Evolutionary conservation across 2,888 invertebrate species (phyloP), one percentile per base, ranked within the genome.

Genomic region (Xestia ashworthii): DNA sequence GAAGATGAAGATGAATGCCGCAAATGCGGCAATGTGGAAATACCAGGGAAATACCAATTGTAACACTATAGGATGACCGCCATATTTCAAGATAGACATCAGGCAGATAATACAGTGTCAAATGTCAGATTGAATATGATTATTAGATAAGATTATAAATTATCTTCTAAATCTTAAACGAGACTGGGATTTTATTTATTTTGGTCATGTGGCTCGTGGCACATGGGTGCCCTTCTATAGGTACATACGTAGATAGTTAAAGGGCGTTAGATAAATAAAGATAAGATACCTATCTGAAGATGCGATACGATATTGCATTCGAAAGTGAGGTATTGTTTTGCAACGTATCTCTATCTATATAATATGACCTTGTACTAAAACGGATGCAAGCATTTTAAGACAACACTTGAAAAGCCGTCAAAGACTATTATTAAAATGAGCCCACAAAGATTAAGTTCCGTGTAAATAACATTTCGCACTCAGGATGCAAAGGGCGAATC

Each of bases 251-350:
- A 62, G 38, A 3, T 38, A 50, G 19, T 11, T 68, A 44, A 9
- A 77, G 44, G 66, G 46, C 14, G n/a, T 48, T n/a, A 53, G 83
- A 76, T 62, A 80, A 32, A 53, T 22, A 70, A 50, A 67, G 83
- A 77, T 77, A 65, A 67, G 65, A 77, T 66, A 67, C 22, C 22
- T n/a, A 66, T 82, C 64, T 76, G 41, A 82, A 82, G 68, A 68
- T 68, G 67, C 5, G 62, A 55, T 62, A 73, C 5, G 38, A 19
- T 41, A n/a, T n/a, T n/a, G n/a, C n/a, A n/a, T n/a, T n/a, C n/a
- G 81, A 78, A 71, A 71, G 19, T 48, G 53, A 64, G 19, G n/a
- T 62, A 78, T 64, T 81, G 62, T 80, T 72, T 78, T 78, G 64
- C 19, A 78, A 72, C 14, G 11, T 22, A 53, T 25, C 12, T 53